A percentile compares a stretch with the other conserved stretches of the same genome.
Conservation (phyloP, 1,140 invertebrate genomes). For the Diuraphis noxia region DNA sequence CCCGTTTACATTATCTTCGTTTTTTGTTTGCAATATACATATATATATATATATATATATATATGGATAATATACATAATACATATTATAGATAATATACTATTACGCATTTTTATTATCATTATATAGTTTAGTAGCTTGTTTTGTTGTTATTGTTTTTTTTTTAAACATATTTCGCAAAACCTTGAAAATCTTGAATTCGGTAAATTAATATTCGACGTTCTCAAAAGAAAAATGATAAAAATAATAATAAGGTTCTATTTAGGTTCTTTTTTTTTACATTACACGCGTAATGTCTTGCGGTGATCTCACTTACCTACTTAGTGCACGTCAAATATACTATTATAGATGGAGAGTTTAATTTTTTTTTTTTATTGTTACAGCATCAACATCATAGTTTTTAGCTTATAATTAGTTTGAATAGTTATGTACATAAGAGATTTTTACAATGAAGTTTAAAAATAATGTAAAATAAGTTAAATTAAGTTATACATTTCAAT, state of each 20-base stretch:
- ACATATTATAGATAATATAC: not conserved
- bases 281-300: not conserved
- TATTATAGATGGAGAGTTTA: not conserved
- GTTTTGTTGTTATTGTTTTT: not conserved
- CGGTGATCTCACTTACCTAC: not conserved
- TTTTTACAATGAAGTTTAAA: no score
- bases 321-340: not conserved
- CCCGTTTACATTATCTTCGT: not conserved
- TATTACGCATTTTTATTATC: not conserved
- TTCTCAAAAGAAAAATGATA: not conserved
- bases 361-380: no score
- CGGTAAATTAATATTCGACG: not conserved
- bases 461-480: no score
- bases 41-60: not conserved
- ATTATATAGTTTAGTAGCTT: not conserved
- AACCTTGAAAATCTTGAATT: constrained; percentile 14
- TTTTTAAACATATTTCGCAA: not conserved
- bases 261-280: not conserved
- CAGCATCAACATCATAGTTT: no score
- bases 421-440: no score
- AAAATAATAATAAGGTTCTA: not conserved
- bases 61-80: not conserved
- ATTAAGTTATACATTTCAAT: no score
- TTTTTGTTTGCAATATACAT: not conserved
- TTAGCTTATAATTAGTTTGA: no score